These are phyloP conservation scores for Ennomos quercinarius DNA, from an alignment of 2,888 invertebrate genomes.

Conservation along the genomic window DNA sequence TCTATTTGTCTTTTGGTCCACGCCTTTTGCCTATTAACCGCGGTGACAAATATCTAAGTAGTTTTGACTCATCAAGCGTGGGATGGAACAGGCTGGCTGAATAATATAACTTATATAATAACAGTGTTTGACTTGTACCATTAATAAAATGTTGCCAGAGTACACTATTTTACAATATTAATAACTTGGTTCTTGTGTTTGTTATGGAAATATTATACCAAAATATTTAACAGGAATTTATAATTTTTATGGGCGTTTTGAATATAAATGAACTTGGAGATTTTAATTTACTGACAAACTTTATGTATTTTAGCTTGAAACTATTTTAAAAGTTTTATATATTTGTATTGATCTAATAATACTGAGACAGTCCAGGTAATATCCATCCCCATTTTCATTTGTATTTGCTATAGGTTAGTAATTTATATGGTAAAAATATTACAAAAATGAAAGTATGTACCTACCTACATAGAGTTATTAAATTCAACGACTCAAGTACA, in stretches of 20 bases:
- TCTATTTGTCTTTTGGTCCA: constrained; percentile 24
- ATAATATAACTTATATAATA: constrained; percentile 17
- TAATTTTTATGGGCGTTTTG: not conserved
- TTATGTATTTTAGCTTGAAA: too few species aligned
- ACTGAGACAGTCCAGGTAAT: too few species aligned
- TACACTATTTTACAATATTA: constrained; percentile 8
- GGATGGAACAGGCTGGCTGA: constrained; percentile 14
- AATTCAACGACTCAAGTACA: too few species aligned
- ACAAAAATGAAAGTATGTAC: too few species aligned
- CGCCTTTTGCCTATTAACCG: constrained; percentile 37
- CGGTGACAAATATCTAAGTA: constrained; percentile 31
- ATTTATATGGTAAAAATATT: too few species aligned
- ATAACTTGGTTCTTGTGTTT: not conserved
- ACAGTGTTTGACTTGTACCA: constrained; percentile 1
- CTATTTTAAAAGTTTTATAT: too few species aligned
- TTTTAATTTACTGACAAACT: too few species aligned
- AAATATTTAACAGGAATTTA: not conserved
- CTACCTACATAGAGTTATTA: too few species aligned
- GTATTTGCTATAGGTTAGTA: too few species aligned
- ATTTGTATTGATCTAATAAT: too few species aligned
- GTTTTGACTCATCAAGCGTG: constrained; percentile 38
- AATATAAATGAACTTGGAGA: too few species aligned
- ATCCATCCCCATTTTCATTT: too few species aligned
- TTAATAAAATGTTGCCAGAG: constrained; percentile 1
- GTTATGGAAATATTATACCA: not conserved